Evolutionary conservation across 2,797 vertebrate species (phyloP), one percentile per base, ranked within the genome.

Genomic region (Tapera naevia): DNA sequence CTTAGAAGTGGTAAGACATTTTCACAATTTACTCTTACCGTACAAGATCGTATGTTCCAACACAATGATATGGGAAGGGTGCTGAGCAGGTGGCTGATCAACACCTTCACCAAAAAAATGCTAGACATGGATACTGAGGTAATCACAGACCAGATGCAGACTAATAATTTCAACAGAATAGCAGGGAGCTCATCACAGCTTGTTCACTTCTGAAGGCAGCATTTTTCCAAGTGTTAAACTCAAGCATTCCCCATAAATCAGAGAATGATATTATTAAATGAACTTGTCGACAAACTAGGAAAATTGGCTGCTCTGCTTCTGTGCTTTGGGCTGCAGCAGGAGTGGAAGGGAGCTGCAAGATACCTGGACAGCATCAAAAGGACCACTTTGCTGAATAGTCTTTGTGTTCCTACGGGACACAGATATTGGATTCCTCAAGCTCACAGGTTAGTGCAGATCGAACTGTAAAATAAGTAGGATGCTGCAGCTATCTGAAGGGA

Each of bases 391-490:
- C 14, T 80, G 24, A 50, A 43, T 1, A 61, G 10, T 11, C 25
- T 58, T 54, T 79, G 28, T 69, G 33, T 24, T 75, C 19, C 58
- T 72, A 10, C 24, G 37, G 23, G 37, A 51, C 33, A 4, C 0
- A 0, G 7, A 3, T 25, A 48, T 19, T 25, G 51, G 9, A 17
- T 79, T 83, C 46, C 15, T 62, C 8, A 2, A 0, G 0, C 17
- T 17, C 14, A 8, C 1, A 4, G 24, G 70, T 66, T 10, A 15
- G 60, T 16, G 17, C 8, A 32, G 22, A 33, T 13, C 46, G 16
- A 32, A 18, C 21, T 67, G 35, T 43, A 79, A 51, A 78, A 53
- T 28, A 67, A 28, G 3, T 4, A 61, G 32, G 16, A 43, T 69
- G 56, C 27, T 91, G 46, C 46, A 84, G 18, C 23, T 35, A 28